phyloP scores from a whole-genome alignment of 1,140 invertebrate genomes.

The Vanessa atalanta region DNA sequence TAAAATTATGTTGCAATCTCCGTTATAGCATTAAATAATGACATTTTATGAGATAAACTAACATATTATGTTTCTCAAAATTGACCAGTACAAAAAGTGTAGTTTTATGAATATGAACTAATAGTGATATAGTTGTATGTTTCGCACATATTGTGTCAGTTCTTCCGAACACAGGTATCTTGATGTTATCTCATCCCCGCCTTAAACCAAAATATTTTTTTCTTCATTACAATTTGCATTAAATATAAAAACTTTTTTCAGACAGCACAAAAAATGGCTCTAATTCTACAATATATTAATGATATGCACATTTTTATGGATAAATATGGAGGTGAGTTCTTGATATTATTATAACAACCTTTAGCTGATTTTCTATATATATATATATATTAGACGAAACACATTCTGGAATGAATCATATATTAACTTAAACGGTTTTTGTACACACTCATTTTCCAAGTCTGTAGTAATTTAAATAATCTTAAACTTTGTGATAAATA shows the following conservation, averaged over 20 bases:
- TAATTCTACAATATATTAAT: conserved; percentile 77
- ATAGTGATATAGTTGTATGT: conserved; percentile 32
- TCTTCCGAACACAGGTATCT: conserved; percentile 37
- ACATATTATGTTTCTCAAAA: conserved; percentile 19
- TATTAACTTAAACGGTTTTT: background rate
- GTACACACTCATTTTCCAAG: no score
- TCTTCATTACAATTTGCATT: background rate
- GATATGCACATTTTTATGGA: conserved; percentile 78
- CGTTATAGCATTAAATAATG: conserved; percentile 21
- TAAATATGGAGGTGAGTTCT: conserved; percentile 80
- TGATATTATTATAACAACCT: conserved; percentile 20
- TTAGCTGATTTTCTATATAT: conserved; percentile 3
- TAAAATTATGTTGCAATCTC: conserved; percentile 36
- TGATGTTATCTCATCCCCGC: conserved; percentile 46
- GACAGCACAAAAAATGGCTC: conserved; percentile 75
- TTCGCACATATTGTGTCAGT: conserved; percentile 38
- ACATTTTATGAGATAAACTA: conserved; percentile 37
- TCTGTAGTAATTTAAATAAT: no score
- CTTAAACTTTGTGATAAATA: background rate
- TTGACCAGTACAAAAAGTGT: conserved; percentile 1
- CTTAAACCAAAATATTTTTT: conserved; percentile 39
- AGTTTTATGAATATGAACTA: conserved; percentile 28
- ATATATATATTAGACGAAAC: background rate
- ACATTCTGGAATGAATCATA: background rate
- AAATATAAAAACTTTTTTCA: conserved; percentile 51